phyloP scores from a whole-genome alignment of 1,140 invertebrate genomes.

The Megalopta genalis region DNA sequence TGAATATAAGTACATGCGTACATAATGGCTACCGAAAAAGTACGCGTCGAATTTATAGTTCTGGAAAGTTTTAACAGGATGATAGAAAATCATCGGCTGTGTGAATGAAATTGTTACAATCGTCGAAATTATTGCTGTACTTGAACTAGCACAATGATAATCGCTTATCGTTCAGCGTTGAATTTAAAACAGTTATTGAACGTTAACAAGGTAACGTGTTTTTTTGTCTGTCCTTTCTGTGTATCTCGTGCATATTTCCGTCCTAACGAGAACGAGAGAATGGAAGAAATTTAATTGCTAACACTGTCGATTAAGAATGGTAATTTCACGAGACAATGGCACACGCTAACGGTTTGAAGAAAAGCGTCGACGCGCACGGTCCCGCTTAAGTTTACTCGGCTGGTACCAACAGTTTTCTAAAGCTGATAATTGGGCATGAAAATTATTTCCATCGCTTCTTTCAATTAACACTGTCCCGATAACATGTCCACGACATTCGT shows the following conservation, averaged over 20 bases:
- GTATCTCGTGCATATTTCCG: neutral
- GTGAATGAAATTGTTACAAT: no score
- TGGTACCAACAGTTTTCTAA: neutral
- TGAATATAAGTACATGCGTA: no score
- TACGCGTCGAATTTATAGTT: no score
- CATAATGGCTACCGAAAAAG: no score
- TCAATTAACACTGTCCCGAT: neutral
- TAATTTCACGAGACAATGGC: neutral
- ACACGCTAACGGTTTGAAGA: neutral
- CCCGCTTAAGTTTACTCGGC: neutral
- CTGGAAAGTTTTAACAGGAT: no score
- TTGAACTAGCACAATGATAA: no score
- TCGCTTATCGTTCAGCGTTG: no score
- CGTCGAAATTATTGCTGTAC: no score
- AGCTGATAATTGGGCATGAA: conserved; percentile 9
- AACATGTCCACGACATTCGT: neutral
- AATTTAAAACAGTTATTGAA: no score
- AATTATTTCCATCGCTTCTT: conserved; percentile 12
- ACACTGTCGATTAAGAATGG: neutral
- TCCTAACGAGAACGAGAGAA: neutral
- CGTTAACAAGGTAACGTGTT: no score
- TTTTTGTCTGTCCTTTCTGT: neutral
- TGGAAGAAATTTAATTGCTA: neutral
- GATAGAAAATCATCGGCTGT: no score
- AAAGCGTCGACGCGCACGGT: conserved; percentile 11